Evolutionary conservation across 2,888 invertebrate genomes (phyloP).

Genomic region (Drosophila picticornis): DNA sequence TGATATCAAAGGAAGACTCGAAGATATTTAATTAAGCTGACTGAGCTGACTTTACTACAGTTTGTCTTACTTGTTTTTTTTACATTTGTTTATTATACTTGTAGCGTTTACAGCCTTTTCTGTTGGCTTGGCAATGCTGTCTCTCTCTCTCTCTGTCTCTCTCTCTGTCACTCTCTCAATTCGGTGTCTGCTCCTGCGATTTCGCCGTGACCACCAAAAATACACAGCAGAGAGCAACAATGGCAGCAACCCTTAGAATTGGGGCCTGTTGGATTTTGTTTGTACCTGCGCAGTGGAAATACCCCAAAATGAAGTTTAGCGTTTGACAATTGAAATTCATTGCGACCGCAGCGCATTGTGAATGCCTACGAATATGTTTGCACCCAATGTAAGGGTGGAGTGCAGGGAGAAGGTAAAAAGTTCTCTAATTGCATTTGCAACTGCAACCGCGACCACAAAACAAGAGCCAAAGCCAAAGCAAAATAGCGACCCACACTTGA

Average conservation of each 20-base stretch:
- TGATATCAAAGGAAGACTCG: too few relatives aligned
- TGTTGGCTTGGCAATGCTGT: slow-evolving; percentile 16
- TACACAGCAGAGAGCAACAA: background rate
- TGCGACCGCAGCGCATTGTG: slow-evolving; percentile 34
- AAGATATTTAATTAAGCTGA: too few relatives aligned
- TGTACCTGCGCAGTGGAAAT: slow-evolving; percentile 70
- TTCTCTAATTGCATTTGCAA: slow-evolving; percentile 5
- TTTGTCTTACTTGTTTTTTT: background rate
- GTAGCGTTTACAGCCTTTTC: background rate
- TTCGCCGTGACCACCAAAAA: slow-evolving; percentile 46
- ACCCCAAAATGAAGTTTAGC: slow-evolving; percentile 2
- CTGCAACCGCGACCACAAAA: slow-evolving; percentile 49
- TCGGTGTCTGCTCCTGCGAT: slow-evolving; percentile 19
- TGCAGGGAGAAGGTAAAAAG: background rate
- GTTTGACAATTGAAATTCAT: slow-evolving; percentile 22
- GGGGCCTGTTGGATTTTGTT: slow-evolving; percentile 58
- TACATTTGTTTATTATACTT: background rate
- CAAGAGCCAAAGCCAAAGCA: slow-evolving; percentile 45
- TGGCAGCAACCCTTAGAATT: slow-evolving; percentile 25
- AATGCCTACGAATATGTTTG: slow-evolving; percentile 39
- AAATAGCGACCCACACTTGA: slow-evolving; percentile 55
- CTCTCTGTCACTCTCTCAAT: background rate
- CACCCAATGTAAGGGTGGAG: slow-evolving; percentile 13
- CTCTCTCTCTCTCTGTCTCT: background rate
- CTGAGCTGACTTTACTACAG: background rate